Percentiles rank a stretch among this genome's conserved stretches.
These are phyloP conservation scores for Rhagium mordax DNA, from an alignment of 2,888 invertebrate genomes.

Conservation along the genomic window DNA sequence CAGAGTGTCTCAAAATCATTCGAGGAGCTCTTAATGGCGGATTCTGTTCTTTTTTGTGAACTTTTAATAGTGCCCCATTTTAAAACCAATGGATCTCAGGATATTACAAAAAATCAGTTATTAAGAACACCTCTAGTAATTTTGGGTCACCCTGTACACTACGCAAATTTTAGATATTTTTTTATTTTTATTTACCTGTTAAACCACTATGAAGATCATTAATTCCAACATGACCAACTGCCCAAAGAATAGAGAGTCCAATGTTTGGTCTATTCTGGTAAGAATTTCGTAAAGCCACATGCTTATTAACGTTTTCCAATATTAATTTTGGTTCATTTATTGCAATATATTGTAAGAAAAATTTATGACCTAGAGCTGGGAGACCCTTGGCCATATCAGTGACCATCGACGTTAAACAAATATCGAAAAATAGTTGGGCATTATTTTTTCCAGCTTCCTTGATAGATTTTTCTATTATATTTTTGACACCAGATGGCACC, in stretches of 20 bases:
- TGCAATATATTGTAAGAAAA: slow-evolving; percentile 81
- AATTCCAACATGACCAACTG: slow-evolving; percentile 81
- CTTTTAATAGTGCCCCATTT: too few species aligned
- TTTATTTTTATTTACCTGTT: slow-evolving; percentile 72
- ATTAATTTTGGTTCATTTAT: slow-evolving; percentile 78
- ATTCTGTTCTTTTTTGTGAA: too few species aligned
- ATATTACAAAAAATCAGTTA: too few species aligned
- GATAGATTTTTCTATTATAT: slow-evolving; percentile 71
- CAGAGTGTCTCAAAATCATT: too few species aligned
- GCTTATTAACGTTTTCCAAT: slow-evolving; percentile 75
- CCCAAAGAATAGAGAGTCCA: slow-evolving; percentile 83
- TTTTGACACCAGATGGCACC: slow-evolving; percentile 65
- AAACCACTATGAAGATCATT: slow-evolving; percentile 78
- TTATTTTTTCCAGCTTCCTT: slow-evolving; percentile 77
- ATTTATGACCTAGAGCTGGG: slow-evolving; percentile 78
- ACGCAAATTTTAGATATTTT: not conserved
- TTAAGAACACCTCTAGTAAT: too few species aligned
- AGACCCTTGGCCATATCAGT: slow-evolving; percentile 82
- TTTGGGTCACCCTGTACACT: too few species aligned
- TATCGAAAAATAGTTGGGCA: slow-evolving; percentile 80
- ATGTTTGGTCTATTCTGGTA: slow-evolving; percentile 84
- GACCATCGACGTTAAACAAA: slow-evolving; percentile 79
- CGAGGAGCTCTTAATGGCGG: too few species aligned
- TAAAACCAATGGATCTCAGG: too few species aligned
- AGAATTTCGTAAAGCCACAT: slow-evolving; percentile 78